Evolutionary conservation across 2,888 invertebrate genomes (phyloP).

Genomic region (Drosophila setosimentum): DNA sequence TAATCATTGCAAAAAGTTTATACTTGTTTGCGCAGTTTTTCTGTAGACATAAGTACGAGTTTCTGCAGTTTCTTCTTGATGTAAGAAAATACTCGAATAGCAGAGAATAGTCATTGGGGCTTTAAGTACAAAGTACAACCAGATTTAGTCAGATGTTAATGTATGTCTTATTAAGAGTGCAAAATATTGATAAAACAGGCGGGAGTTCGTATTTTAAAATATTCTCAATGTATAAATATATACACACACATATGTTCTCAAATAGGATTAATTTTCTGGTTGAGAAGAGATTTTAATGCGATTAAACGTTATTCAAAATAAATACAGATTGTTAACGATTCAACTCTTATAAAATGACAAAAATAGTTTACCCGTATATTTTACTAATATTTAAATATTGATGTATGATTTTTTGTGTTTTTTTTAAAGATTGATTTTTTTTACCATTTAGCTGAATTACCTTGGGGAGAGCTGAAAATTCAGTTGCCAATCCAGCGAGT

Average conservation of each 20-base stretch:
- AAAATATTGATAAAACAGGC: background rate
- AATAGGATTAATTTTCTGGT: background rate
- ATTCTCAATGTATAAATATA: too few relatives aligned
- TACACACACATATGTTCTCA: too few relatives aligned
- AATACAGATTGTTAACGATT: background rate
- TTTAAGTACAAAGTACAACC: background rate
- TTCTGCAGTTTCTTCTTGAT: background rate
- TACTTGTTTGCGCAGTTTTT: background rate
- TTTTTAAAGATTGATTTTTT: slow-evolving; percentile 56
- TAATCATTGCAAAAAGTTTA: too few relatives aligned
- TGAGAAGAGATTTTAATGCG: background rate
- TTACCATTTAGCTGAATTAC: slow-evolving; percentile 12
- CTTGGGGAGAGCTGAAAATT: slow-evolving; percentile 12
- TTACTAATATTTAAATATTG: background rate
- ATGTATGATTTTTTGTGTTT: background rate
- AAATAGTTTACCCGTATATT: background rate
- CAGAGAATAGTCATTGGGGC: background rate
- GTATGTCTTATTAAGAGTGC: background rate
- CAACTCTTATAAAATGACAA: background rate
- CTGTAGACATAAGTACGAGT: background rate
- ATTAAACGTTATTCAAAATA: background rate
- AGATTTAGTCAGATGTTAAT: background rate
- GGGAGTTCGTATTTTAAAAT: too few relatives aligned
- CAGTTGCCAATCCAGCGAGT: slow-evolving; percentile 69
- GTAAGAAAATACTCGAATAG: background rate